Conservation (phyloP, 2,888 invertebrate species). For the Podotricha telesiphe region DNA sequence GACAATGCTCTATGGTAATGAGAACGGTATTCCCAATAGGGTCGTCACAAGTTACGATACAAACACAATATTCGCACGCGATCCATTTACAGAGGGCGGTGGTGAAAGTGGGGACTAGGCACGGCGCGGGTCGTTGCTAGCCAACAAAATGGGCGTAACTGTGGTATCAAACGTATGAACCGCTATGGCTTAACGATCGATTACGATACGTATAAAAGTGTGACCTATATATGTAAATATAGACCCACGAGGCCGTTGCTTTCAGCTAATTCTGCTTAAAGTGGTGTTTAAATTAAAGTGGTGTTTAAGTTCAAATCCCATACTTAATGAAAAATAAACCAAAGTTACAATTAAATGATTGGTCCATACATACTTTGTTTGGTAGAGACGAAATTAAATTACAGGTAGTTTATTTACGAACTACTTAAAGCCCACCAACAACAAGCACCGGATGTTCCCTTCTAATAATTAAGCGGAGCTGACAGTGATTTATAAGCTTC, state of each 20-base stretch:
- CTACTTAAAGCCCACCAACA: constrained; percentile 30
- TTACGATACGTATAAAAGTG: constrained; percentile 31
- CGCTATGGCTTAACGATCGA: constrained; percentile 42
- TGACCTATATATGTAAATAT: constrained; percentile 17
- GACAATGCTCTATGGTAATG: constrained; percentile 40
- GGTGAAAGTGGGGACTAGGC: constrained; percentile 70
- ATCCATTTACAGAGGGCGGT: constrained; percentile 58
- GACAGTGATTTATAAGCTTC: constrained; percentile 51
- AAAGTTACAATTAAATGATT: not conserved
- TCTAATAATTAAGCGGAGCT: constrained; percentile 45
- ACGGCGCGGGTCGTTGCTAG: constrained; percentile 48
- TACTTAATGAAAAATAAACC: not conserved
- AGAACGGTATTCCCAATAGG: constrained; percentile 50
- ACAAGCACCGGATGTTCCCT: constrained; percentile 28
- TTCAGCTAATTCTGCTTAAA: not conserved
- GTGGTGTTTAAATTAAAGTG: not conserved
- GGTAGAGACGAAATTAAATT: not conserved
- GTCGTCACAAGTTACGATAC: constrained; percentile 56
- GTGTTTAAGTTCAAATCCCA: not conserved
- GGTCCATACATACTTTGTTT: not conserved
- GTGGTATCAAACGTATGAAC: constrained; percentile 45
- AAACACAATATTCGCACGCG: constrained; percentile 62
- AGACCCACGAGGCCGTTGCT: not conserved
- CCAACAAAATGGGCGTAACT: constrained; percentile 57
- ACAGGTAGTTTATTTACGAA: constrained; percentile 36